Evolutionary conservation across 2,888 invertebrate genomes (phyloP).

Genomic region (Drosophila emarginata): DNA sequence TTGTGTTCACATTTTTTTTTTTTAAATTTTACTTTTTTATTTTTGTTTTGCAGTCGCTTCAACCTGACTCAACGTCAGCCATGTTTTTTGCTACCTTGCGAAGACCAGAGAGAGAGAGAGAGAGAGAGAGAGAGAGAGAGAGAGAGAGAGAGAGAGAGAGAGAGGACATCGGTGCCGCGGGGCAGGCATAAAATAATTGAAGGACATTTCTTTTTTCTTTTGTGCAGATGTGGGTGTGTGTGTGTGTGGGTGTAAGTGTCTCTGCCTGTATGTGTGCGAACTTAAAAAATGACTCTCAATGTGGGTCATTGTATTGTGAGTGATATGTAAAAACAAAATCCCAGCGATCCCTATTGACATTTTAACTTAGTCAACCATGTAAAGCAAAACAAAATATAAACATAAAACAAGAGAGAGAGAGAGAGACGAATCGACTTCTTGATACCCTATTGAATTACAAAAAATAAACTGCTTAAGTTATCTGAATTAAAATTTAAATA

Average conservation of each 20-base stretch:
- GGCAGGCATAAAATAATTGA: conserved; percentile 45
- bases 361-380: conserved; percentile 35
- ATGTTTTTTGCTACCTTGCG: not conserved
- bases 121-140: not conserved
- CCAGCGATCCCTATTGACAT: conserved; percentile 43
- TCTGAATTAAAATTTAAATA: too few species aligned
- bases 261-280: not conserved
- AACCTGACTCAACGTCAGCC: conserved; percentile 37
- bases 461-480: too few species aligned
- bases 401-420: not conserved
- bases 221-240: conserved; percentile 4
- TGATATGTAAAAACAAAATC: conserved; percentile 29
- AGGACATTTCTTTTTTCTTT: conserved; percentile 33
- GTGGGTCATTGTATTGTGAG: conserved; percentile 41
- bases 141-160: not conserved
- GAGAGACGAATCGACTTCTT: not conserved
- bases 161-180: not conserved
- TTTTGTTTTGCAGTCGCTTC: conserved; percentile 6
- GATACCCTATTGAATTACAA: not conserved
- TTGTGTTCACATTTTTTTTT: conserved; percentile 28
- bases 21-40: conserved; percentile 29
- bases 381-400: conserved; percentile 13
- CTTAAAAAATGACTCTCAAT: conserved; percentile 30
- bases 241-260: not conserved
- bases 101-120: not conserved